Base-by-base conservation (phyloP, 2,113 vertebrate genomes). In the Laterallus jamaicensis region DNA sequence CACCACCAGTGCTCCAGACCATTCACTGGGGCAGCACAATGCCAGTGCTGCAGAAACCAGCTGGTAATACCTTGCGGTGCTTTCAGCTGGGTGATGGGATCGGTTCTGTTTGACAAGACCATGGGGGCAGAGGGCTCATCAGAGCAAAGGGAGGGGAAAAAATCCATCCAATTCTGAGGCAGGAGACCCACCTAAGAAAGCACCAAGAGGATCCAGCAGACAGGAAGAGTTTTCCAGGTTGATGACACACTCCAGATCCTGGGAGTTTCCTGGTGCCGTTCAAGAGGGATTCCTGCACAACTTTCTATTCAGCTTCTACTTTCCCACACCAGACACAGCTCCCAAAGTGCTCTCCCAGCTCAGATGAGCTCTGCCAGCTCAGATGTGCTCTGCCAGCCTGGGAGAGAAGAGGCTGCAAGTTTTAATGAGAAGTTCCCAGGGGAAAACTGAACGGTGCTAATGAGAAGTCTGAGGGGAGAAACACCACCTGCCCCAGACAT, bases 351-450 rank as follows among this genome's bases (percentile, higher is more conserved):
- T n/a, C n/a, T n/a, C n/a, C n/a, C n/a, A n/a, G n/a, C n/a, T n/a
- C n/a, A n/a, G n/a, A n/a, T n/a, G 25, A 15, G 25, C 52, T 77
- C 39, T 0, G 1, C 83, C 54, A 73, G 82, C 84, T 96, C 54
- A 28, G 58, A 84, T 56, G 74, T 49, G 83, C 84, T 91, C 59
- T n/a, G 24, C 42, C 8, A 26, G 59, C 78, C 92, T 85, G 63
- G 19, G 26, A 80, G 37, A 80, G 42, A 67, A 74, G 75, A 68
- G 55, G n/a, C 54, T 87, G 70, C 0, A 15, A 76, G 71, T 13
- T 90, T 74, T 82, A 94, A 93, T 50, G 70, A 77, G 85, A 74
- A 55, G 31, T 77, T 93, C 92, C 76, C 79, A 69, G 55, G 85
- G 63, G 82, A 95, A 94, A 93, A 67, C 20, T 60, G 71, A 90